Evolutionary conservation across 2,113 vertebrate genomes (phyloP).

Genomic region (Ia io): DNA sequence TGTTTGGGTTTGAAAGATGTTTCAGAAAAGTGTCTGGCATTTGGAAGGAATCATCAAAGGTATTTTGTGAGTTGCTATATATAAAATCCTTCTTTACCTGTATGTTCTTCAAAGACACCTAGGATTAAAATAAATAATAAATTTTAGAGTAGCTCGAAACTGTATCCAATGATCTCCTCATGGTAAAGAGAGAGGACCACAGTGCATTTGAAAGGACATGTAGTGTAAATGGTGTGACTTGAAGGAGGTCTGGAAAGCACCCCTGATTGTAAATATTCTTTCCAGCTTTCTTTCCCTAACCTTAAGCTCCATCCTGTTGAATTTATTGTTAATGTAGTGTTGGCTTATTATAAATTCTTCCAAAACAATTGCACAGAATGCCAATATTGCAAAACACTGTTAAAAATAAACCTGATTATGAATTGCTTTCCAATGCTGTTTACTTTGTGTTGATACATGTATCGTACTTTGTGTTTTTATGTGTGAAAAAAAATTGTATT

Average conservation of each 20-base stretch:
- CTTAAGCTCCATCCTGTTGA: background rate
- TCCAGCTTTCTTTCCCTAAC: background rate
- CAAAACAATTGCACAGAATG: background rate
- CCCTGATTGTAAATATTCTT: background rate
- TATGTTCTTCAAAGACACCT: constrained; percentile 62
- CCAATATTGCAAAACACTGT: background rate
- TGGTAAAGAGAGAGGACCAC: background rate
- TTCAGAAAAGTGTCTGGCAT: constrained; percentile 59
- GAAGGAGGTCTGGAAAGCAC: background rate
- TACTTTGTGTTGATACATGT: background rate
- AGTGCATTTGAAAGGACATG: background rate
- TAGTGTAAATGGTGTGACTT: background rate
- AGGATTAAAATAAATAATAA: constrained; percentile 66
- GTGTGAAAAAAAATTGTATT: background rate
- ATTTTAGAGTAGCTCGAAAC: constrained; percentile 47
- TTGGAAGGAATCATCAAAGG: constrained; percentile 70
- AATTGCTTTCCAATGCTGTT: background rate
- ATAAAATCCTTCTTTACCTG: constrained; percentile 52
- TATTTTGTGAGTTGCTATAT: constrained; percentile 60
- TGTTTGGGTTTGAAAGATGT: constrained; percentile 66
- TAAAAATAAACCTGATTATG: background rate
- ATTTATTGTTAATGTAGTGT: background rate
- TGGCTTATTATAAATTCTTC: background rate
- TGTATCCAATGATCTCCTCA: constrained; percentile 34
- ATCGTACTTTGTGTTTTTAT: background rate